These are phyloP conservation scores for Phocides pigmalion DNA, from an alignment of 1,140 invertebrate species.

Conservation along the genomic window DNA sequence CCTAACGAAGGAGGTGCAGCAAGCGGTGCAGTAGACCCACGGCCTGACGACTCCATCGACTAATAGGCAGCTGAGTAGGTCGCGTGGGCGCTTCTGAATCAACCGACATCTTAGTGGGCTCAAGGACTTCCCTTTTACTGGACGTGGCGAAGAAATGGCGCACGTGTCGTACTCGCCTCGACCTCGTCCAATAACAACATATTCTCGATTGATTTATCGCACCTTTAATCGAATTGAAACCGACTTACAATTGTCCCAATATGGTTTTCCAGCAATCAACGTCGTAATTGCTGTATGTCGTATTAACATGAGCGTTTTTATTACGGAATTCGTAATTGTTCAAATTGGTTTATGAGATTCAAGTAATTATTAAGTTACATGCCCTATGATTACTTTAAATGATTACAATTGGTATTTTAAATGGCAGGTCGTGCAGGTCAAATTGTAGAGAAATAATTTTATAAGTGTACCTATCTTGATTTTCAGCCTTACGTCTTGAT, in stretches of 20 bases:
- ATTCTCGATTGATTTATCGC: conserved; percentile 26
- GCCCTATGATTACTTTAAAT: conserved; percentile 2
- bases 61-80: conserved; percentile 35
- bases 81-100: conserved; percentile 68
- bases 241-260: conserved; percentile 19
- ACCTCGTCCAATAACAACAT: conserved; percentile 32
- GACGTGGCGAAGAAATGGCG: conserved; percentile 54
- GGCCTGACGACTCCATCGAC: conserved; percentile 36
- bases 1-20: conserved; percentile 28
- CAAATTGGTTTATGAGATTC: conserved; percentile 22
- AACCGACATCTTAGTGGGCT: conserved; percentile 53
- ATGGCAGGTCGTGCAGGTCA: background rate
- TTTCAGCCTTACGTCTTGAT: background rate
- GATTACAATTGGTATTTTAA: background rate
- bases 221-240: conserved; percentile 19
- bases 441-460: background rate
- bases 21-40: conserved; percentile 33
- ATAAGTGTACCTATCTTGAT: background rate
- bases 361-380: background rate
- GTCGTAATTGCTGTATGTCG: conserved; percentile 21
- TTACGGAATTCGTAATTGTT: conserved; percentile 13
- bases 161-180: conserved; percentile 33
- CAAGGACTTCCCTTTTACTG: conserved; percentile 75
- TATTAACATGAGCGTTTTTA: conserved; percentile 20
- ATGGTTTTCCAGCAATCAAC: conserved; percentile 19